Evolutionary conservation across 1,140 invertebrate species (phyloP).

Genomic region (Stegodyphus mimosarum): DNA sequence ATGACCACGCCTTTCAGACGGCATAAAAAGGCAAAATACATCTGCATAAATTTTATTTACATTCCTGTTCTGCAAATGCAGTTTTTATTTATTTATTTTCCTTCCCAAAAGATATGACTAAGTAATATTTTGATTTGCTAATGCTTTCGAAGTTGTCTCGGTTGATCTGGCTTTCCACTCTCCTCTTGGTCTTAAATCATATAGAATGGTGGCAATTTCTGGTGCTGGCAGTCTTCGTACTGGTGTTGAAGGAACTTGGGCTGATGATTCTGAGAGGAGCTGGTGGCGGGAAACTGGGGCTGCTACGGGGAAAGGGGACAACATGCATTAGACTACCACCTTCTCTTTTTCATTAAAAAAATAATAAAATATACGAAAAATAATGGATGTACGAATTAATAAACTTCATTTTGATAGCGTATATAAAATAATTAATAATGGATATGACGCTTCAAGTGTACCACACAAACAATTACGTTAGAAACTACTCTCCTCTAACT

Average conservation of each 20-base stretch:
- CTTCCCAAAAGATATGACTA: not conserved
- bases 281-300: constrained; percentile 48
- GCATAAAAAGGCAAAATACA: not conserved
- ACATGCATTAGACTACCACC: constrained; percentile 55
- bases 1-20: not conserved
- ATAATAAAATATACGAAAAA: not conserved
- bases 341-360: constrained; percentile 35
- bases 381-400: no score
- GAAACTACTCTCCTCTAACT: no score
- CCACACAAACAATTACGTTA: no score
- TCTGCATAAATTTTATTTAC: not conserved
- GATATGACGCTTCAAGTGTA: no score
- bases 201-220: constrained; percentile 52
- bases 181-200: constrained; percentile 20
- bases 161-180: not conserved
- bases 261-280: constrained; percentile 21
- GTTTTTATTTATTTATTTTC: not conserved
- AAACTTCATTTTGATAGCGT: no score
- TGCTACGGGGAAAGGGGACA: constrained; percentile 37
- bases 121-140: not conserved
- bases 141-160: not conserved
- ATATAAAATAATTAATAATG: no score
- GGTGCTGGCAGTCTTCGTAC: constrained; percentile 23
- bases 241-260: constrained; percentile 49
- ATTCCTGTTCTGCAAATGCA: not conserved